phyloP scores from a whole-genome alignment of 1,140 invertebrate genomes.

The Cyclina sinensis region DNA sequence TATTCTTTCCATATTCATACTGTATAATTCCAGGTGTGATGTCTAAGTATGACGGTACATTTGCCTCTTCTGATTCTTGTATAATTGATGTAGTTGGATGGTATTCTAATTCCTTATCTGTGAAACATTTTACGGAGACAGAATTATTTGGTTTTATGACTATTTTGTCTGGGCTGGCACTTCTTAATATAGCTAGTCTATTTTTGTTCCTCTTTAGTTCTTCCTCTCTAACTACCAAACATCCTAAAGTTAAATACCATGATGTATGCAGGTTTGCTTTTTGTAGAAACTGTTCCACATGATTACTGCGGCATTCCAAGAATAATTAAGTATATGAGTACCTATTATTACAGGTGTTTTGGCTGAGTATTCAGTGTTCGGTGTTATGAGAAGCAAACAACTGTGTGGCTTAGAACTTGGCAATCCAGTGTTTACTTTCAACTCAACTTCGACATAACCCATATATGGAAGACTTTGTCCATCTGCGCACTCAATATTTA shows the following conservation, averaged over 20 bases:
- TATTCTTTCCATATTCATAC: background rate
- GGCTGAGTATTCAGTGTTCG: too few relatives aligned
- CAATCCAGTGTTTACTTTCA: background rate
- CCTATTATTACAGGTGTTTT: too few relatives aligned
- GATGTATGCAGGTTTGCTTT: background rate
- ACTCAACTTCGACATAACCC: conserved; percentile 23
- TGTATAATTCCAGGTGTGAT: background rate
- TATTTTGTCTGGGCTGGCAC: background rate
- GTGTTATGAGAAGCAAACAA: background rate
- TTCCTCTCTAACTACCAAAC: conserved; percentile 17
- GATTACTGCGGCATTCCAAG: background rate
- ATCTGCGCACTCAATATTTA: conserved; percentile 56
- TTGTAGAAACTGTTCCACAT: conserved; percentile 47
- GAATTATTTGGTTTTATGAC: conserved; percentile 23
- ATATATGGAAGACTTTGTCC: conserved; percentile 22
- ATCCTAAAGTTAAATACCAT: conserved; percentile 33
- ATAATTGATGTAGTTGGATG: background rate
- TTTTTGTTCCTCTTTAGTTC: conserved; percentile 34
- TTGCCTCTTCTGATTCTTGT: conserved; percentile 9
- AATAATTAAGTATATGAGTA: background rate
- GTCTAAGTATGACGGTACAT: background rate
- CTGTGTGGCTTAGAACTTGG: background rate
- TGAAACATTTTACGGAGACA: background rate
- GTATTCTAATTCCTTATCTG: conserved; percentile 28
- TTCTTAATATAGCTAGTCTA: conserved; percentile 36